These are phyloP conservation scores for Gortyna flavago DNA, from an alignment of 2,888 invertebrate species.

Conservation along the genomic window DNA sequence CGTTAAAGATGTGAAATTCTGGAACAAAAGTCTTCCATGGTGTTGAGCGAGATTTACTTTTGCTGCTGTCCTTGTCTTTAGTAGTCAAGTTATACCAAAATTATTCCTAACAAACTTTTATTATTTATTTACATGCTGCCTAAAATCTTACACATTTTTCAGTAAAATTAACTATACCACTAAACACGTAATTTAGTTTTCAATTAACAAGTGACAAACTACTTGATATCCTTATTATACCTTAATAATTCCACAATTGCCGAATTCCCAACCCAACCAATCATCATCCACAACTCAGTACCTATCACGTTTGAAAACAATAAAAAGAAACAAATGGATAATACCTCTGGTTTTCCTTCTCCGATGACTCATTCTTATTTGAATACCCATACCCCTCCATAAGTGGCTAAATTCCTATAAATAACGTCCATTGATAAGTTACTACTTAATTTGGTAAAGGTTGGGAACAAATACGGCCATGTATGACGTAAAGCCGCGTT, in stretches of 20 bases:
- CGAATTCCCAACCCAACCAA: not conserved
- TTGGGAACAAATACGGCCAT: not conserved
- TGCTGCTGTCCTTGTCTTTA: too few species aligned
- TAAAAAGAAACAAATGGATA: slow-evolving; percentile 13
- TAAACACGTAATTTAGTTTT: not conserved
- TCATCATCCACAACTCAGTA: not conserved
- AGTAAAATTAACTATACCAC: not conserved
- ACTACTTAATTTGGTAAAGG: not conserved
- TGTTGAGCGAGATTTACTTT: not conserved
- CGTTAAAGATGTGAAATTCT: not conserved
- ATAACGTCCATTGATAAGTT: not conserved
- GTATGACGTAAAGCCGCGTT: too few species aligned
- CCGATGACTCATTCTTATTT: slow-evolving; percentile 34
- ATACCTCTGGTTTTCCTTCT: slow-evolving; percentile 23
- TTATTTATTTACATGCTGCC: not conserved
- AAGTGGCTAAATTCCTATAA: not conserved
- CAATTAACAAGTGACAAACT: not conserved
- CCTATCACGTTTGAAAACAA: not conserved
- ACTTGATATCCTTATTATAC: not conserved
- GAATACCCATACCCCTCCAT: slow-evolving; percentile 11
- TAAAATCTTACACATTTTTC: not conserved
- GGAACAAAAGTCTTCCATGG: not conserved
- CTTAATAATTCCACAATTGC: not conserved
- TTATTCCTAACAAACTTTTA: too few species aligned
- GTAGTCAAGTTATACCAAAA: too few species aligned